These are phyloP conservation scores for Lutjanus argentimaculatus DNA, from an alignment of 2,797 vertebrate genomes.

Conservation along the genomic window DNA sequence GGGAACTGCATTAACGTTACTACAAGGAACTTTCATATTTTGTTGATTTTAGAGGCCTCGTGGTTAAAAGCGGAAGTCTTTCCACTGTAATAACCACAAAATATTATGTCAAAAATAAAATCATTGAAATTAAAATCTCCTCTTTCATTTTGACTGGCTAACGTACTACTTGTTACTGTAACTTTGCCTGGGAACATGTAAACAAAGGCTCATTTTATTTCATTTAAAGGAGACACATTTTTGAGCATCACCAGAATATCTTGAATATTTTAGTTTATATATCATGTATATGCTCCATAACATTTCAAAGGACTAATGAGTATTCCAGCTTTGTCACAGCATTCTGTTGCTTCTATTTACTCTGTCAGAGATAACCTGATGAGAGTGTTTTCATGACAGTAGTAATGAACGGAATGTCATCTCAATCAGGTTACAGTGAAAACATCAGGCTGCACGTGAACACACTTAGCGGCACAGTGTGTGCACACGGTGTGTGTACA, in stretches of 20 bases:
- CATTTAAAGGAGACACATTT: too few relatives aligned
- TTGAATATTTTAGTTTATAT: not conserved
- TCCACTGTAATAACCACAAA: too few relatives aligned
- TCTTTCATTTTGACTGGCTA: too few relatives aligned
- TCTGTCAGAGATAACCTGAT: not conserved
- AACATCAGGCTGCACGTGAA: conserved; percentile 28
- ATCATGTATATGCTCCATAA: not conserved
- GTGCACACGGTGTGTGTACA: not conserved
- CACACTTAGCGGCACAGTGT: not conserved
- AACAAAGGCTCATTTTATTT: too few relatives aligned
- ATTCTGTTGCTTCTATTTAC: conserved; percentile 14
- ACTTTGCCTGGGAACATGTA: too few relatives aligned
- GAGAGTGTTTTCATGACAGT: conserved; percentile 21
- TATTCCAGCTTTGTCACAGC: conserved; percentile 29
- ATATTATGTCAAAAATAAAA: too few relatives aligned
- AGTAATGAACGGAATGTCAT: conserved; percentile 24
- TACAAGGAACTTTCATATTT: too few relatives aligned
- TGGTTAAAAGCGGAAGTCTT: too few relatives aligned
- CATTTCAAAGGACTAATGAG: conserved; percentile 23
- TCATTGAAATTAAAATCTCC: too few relatives aligned
- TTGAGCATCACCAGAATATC: not conserved
- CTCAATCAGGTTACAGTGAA: conserved; percentile 51
- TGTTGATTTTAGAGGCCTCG: too few relatives aligned
- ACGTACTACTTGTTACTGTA: too few relatives aligned
- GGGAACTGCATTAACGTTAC: too few relatives aligned